Evolutionary conservation across 1,140 invertebrate genomes (phyloP), one percentile per base, ranked within the genome.

Genomic region (Riptortus pedestris): DNA sequence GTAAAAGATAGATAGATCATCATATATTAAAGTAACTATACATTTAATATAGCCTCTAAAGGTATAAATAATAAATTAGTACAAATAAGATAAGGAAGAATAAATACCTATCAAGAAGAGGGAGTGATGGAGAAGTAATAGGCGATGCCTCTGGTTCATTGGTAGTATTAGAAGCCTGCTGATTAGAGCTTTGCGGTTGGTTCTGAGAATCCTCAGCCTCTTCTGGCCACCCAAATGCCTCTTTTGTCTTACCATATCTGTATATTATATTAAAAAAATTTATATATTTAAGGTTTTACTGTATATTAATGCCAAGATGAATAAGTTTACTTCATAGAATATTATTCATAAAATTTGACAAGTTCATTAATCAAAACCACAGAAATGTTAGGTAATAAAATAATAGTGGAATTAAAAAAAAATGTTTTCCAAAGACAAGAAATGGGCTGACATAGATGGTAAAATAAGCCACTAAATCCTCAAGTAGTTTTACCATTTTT

Each of bases 191-290:
- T 11, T 22, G 51, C 20, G 51, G 51, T 26, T 55, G 51, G 51
- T 55, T 55, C 26, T 55, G 51, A 24, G 51, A 55, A 66, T 96
- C 93, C 71, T 96, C 93, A 14, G 81, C 83, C 72, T 97, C 94
- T 74, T 98, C 94, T 0, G 94, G 93, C 95, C 94, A 98, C 47
- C 93, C 93, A 76, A 98, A 96, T 0, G 85, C 79, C 73, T 97
- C 94, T 78, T 97, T 98, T 2, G 90, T 91, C 76, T 96, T 96
- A 1, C 92, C 93, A 74, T 97, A 91, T 67, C 80, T 83, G 67
- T 47, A 26, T n/a, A 82, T 74, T 74, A 70, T 33, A 67, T 70
- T 5, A 48, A 38, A 60, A 1, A 60, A 38, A n/a, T n/a, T n/a
- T n/a, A 5, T 18, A 33, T 33, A 60, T 60, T 24, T 14, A 60